These are phyloP conservation scores for Procambarus clarkii DNA, from an alignment of 1,140 invertebrate genomes.

Conservation along the genomic window DNA sequence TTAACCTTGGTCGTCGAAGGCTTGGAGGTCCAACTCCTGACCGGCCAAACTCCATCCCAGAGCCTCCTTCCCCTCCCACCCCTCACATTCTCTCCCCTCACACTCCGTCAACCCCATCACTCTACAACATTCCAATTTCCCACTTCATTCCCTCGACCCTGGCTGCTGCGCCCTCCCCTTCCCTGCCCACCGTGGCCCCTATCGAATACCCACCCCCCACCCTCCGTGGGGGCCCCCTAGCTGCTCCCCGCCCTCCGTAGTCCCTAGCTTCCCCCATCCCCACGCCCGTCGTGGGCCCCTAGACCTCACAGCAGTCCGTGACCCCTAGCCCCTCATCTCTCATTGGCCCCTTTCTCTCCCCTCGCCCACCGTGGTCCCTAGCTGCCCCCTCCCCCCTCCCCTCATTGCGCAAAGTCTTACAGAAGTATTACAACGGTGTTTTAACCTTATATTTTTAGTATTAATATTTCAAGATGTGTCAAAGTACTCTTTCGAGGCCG, in stretches of 20 bases:
- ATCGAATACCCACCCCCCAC: neutral
- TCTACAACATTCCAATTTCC: slow-evolving; percentile 49
- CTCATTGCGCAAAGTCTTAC: slow-evolving; percentile 19
- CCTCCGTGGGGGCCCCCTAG: neutral
- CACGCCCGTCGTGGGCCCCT: too few relatives aligned
- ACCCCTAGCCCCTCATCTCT: too few relatives aligned
- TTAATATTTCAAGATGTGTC: too few relatives aligned
- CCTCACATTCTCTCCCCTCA: neutral
- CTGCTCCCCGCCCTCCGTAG: too few relatives aligned
- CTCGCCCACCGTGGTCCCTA: neutral
- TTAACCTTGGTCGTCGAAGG: too few relatives aligned
- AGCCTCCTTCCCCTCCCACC: neutral
- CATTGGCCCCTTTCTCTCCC: neutral
- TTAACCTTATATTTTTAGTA: neutral
- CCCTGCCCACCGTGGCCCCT: neutral
- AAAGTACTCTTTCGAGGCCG: too few relatives aligned
- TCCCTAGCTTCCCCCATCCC: too few relatives aligned
- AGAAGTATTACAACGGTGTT: neutral
- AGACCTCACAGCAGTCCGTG: too few relatives aligned
- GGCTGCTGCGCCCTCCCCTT: neutral
- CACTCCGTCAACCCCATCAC: slow-evolving; percentile 4
- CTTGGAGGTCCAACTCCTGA: neutral
- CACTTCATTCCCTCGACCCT: slow-evolving; percentile 32
- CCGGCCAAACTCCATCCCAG: neutral
- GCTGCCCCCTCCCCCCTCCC: neutral